Percentiles rank a stretch among this genome's conserved stretches.
Conservation (phyloP, 2,888 invertebrate genomes). For the Drosophila niveifrons region DNA sequence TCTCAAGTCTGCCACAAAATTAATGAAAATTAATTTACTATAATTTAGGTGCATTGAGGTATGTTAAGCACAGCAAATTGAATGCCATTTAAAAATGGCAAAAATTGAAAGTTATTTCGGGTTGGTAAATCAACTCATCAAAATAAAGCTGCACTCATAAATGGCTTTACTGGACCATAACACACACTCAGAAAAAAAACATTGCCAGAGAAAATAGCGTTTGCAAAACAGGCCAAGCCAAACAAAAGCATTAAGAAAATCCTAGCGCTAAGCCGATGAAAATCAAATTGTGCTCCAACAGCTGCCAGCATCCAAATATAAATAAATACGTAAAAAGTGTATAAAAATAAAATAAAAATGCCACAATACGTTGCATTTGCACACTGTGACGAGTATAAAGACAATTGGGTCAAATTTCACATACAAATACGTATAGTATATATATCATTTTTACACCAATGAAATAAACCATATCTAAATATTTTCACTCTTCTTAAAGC, state of each 20-base stretch:
- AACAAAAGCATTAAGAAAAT: conserved; percentile 55
- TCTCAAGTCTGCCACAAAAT: conserved; percentile 25
- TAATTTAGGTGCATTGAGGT: conserved; percentile 23
- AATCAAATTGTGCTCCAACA: conserved; percentile 63
- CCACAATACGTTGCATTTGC: conserved; percentile 35
- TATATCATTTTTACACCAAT: background rate
- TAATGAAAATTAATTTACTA: conserved; percentile 37
- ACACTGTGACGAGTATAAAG: conserved; percentile 22
- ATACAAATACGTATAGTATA: too few relatives aligned
- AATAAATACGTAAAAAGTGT: conserved; percentile 51
- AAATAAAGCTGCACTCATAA: conserved; percentile 51
- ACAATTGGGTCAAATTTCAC: background rate
- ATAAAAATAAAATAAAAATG: conserved; percentile 42
- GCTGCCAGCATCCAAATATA: conserved; percentile 50
- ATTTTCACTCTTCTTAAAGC: too few relatives aligned
- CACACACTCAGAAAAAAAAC: conserved; percentile 8
- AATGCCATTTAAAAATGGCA: conserved; percentile 22
- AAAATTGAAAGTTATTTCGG: conserved; percentile 17
- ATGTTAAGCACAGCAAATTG: conserved; percentile 13
- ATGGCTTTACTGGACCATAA: conserved; percentile 39
- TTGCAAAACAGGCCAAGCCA: conserved; percentile 22
- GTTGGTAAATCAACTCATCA: conserved; percentile 39
- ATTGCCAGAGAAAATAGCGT: conserved; percentile 6
- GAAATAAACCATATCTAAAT: too few relatives aligned
- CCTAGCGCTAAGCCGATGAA: conserved; percentile 59